Conservation (phyloP, 2,797 vertebrate genomes). For the Antrozous pallidus region DNA sequence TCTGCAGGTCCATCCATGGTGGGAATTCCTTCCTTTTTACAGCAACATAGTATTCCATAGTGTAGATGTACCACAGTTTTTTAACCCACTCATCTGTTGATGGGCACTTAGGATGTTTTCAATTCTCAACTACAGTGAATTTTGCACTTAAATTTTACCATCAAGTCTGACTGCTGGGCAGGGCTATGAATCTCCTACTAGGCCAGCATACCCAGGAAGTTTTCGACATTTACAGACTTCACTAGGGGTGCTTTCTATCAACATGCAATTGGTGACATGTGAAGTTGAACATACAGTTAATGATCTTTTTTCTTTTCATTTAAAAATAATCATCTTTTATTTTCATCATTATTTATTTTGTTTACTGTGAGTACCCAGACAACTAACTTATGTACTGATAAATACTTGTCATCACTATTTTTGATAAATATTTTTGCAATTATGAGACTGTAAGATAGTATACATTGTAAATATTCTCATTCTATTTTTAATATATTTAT, state of each 20-base stretch:
- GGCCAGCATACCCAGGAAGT: neutral
- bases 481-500: neutral
- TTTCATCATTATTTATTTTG: neutral
- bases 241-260: neutral
- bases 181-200: neutral
- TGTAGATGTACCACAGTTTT: no score
- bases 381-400: neutral
- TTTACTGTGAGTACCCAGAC: neutral
- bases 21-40: no score
- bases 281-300: neutral
- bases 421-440: neutral
- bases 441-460: neutral
- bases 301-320: neutral
- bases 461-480: neutral
- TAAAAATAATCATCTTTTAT: neutral
- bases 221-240: neutral
- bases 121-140: no score
- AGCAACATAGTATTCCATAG: no score
- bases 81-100: no score
- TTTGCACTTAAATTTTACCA: neutral
- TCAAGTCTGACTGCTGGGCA: accelerated
- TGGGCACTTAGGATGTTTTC: no score
- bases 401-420: neutral
- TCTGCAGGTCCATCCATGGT: no score
- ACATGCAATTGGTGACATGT: neutral